Base-by-base conservation (phyloP, 2,888 invertebrate species). In the Andrena bicolor region DNA sequence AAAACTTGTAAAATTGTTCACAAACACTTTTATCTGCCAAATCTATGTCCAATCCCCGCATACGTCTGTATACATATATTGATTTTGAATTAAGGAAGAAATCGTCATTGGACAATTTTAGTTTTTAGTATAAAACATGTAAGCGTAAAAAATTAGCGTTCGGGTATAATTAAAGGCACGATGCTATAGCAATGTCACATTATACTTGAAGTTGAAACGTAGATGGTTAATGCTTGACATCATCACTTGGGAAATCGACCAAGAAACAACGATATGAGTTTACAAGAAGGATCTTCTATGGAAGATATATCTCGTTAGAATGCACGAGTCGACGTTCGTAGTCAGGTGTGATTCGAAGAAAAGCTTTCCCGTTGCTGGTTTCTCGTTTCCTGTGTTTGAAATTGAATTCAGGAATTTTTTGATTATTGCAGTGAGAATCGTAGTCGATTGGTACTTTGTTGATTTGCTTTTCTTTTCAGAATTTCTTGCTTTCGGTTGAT, bases 251-350 rank as follows among this genome's bases (percentile, higher is more conserved):
- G 3, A 74, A 74, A 74, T 58, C 58, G 74, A n/a, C 23, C n/a
- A 66, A 32, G 58, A 7, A 49, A 30, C 58, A 58, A 48, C 66
- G 66, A 49, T 71, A 71, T 71, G 30, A 49, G 23, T n/a, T 61
- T 30, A 7, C 8, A 13, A 48, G 48, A 30, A 30, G 35, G 58
- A 74, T 60, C 32, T 26, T 30, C 56, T 13, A 1, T 41, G 13
- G 35, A 35, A 41, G 10, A 41, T 23, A 48, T 30, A 23, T n/a
- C 26, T 66, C 58, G 74, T 60, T 60, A 58, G 28, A 58, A 66
- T 66, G 41, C 41, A 41, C 13, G 41, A 41, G 13, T 74, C 48
- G 16, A 23, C 10, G 53, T 20, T 20, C 30, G 16, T 23, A n/a
- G 13, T 10, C 49, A 20, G 20, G 13, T 7, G n/a, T 13, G 48